Conservation (phyloP, 2,888 invertebrate genomes). For the Anoncus sp. region DNA sequence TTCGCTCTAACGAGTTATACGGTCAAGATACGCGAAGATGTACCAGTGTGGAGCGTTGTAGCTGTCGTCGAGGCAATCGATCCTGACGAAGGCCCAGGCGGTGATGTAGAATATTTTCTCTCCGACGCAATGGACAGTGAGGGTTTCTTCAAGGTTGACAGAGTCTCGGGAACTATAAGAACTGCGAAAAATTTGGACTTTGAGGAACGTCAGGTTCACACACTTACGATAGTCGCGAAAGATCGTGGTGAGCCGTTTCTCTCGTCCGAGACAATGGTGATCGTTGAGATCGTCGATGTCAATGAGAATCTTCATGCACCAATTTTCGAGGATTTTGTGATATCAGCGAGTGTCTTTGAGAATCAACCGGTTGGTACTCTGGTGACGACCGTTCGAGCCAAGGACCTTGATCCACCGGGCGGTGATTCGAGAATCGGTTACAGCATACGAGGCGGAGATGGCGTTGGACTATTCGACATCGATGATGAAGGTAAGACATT, state of each 20-base stretch:
- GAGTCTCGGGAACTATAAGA: constrained; percentile 93
- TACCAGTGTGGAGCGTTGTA: constrained; percentile 94
- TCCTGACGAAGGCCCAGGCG: constrained; percentile 93
- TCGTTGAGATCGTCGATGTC: constrained; percentile 96
- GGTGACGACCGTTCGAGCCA: constrained; percentile 91
- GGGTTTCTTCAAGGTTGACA: constrained; percentile 92
- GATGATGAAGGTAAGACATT: constrained; percentile 91
- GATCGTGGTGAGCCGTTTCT: constrained; percentile 94
- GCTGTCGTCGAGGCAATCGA: constrained; percentile 93
- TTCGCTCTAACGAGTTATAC: constrained; percentile 91
- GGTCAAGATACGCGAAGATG: constrained; percentile 95
- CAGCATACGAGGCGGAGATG: constrained; percentile 94
- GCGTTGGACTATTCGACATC: constrained; percentile 96
- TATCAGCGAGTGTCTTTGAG: constrained; percentile 90
- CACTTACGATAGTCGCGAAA: constrained; percentile 92
- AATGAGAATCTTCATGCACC: constrained; percentile 96
- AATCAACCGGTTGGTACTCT: constrained; percentile 91
- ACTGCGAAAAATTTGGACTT: constrained; percentile 93
- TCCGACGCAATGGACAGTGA: constrained; percentile 88
- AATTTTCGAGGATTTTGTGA: constrained; percentile 91
- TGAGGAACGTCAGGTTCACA: constrained; percentile 95
- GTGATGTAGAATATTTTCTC: constrained; percentile 91
- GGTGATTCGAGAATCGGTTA: constrained; percentile 93
- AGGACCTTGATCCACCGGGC: constrained; percentile 92
- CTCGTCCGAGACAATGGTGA: constrained; percentile 91